Conservation (phyloP, 2,113 vertebrate genomes). For the Anhinga rufa region DNA sequence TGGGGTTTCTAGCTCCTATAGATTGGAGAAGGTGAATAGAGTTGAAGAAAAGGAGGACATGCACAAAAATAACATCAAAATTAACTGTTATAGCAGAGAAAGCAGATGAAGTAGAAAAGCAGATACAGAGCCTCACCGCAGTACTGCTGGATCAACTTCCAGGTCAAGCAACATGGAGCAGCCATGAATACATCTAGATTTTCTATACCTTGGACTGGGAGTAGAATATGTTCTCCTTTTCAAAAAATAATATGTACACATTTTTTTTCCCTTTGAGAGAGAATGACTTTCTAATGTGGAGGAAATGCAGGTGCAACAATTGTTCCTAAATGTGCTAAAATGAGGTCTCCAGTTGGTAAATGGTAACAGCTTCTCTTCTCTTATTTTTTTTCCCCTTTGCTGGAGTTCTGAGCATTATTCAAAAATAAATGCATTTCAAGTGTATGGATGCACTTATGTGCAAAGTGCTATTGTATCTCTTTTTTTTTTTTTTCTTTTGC, state of each 20-base stretch:
- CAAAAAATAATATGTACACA: background rate
- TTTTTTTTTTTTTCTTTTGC: background rate
- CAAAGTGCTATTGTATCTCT: background rate
- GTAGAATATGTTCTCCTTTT: background rate
- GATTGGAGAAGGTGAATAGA: background rate
- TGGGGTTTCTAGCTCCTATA: background rate
- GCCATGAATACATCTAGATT: background rate
- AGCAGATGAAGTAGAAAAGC: background rate
- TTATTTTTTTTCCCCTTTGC: background rate
- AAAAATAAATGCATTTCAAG: conserved; percentile 25
- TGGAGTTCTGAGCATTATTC: background rate
- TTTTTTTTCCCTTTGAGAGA: background rate
- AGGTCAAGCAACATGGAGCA: background rate
- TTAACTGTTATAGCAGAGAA: background rate
- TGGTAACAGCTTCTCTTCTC: background rate
- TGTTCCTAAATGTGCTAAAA: conserved; percentile 9
- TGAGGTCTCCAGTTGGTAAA: background rate
- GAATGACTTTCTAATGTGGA: background rate
- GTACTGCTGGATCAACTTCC: background rate
- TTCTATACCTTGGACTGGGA: background rate
- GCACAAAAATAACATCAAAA: background rate
- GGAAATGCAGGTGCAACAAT: background rate
- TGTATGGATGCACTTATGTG: background rate
- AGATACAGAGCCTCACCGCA: background rate
- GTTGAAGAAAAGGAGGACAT: background rate